Conservation (phyloP, 1,140 invertebrate species). For the Drosophila yakuba region DNA sequence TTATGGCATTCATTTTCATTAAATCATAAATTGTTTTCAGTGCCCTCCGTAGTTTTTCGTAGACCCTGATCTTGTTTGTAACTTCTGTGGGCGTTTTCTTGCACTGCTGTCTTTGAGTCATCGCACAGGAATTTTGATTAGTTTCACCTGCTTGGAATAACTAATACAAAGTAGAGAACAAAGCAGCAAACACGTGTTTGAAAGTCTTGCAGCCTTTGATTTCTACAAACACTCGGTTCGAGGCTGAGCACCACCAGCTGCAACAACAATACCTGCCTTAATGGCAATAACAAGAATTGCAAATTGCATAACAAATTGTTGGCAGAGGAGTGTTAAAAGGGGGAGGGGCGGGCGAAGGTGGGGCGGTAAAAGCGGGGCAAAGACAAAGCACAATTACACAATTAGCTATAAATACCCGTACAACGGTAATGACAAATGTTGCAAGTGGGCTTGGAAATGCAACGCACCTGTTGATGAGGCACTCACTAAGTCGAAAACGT, state of each 20-base stretch:
- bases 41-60: not conserved
- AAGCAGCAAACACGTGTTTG: slow-evolving; percentile 68
- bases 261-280: slow-evolving; percentile 38
- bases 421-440: slow-evolving; percentile 66
- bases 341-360: not conserved
- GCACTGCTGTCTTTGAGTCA: slow-evolving; percentile 50
- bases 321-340: slow-evolving; percentile 2
- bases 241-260: slow-evolving; percentile 57
- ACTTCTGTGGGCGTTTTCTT: slow-evolving; percentile 54
- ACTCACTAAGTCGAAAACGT: slow-evolving; percentile 18
- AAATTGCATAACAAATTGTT: slow-evolving; percentile 80
- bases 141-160: slow-evolving; percentile 63
- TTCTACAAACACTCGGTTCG: slow-evolving; percentile 33
- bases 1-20: not conserved
- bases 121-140: slow-evolving; percentile 29
- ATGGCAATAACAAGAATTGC: slow-evolving; percentile 44
- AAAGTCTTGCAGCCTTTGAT: slow-evolving; percentile 61
- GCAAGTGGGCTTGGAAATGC: slow-evolving; percentile 35
- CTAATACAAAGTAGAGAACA: slow-evolving; percentile 16
- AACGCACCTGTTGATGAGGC: slow-evolving; percentile 31
- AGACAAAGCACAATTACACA: slow-evolving; percentile 73
- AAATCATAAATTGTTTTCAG: not conserved
- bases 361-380: slow-evolving; percentile 42
- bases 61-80: slow-evolving; percentile 46
- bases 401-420: slow-evolving; percentile 69